Evolutionary conservation across 1,140 invertebrate species (phyloP).

Genomic region (Drosophila repleta): DNA sequence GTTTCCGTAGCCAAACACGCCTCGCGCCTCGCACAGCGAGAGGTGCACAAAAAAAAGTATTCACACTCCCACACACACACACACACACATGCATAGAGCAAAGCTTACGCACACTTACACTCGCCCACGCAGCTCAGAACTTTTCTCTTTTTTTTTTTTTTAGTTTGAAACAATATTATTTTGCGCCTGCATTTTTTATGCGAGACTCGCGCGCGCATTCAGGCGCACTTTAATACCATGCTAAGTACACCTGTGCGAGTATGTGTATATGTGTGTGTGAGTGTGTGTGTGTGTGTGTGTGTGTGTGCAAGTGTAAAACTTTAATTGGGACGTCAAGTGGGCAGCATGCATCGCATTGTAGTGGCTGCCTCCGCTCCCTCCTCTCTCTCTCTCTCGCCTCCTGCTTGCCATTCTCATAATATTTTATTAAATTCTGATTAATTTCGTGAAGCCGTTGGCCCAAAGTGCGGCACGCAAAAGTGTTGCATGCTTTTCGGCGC

Average conservation of each 20-base stretch:
- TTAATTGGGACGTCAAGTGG: slow-evolving; percentile 80
- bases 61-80: slow-evolving; percentile 14
- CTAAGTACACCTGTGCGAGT: slow-evolving; percentile 64
- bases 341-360: slow-evolving; percentile 39
- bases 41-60: neutral
- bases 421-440: slow-evolving; percentile 82
- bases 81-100: too few species aligned
- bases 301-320: slow-evolving; percentile 61
- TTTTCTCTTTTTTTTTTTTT: slow-evolving; percentile 23
- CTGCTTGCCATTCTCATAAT: slow-evolving; percentile 65
- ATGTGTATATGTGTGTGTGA: slow-evolving; percentile 11
- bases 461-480: slow-evolving; percentile 32
- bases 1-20: slow-evolving; percentile 11
- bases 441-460: slow-evolving; percentile 51
- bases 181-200: slow-evolving; percentile 66
- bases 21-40: neutral
- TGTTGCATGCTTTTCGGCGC: slow-evolving; percentile 64
- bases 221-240: slow-evolving; percentile 49
- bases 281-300: slow-evolving; percentile 36
- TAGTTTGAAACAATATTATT: slow-evolving; percentile 34
- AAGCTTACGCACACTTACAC: neutral
- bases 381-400: slow-evolving; percentile 2
- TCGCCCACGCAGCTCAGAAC: neutral
- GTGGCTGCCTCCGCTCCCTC: slow-evolving; percentile 15
- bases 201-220: slow-evolving; percentile 74